Percentiles rank a stretch among this genome's conserved stretches.
Evolutionary conservation across 2,797 vertebrate genomes (phyloP).

Genomic region (Tolypeutes matacus): DNA sequence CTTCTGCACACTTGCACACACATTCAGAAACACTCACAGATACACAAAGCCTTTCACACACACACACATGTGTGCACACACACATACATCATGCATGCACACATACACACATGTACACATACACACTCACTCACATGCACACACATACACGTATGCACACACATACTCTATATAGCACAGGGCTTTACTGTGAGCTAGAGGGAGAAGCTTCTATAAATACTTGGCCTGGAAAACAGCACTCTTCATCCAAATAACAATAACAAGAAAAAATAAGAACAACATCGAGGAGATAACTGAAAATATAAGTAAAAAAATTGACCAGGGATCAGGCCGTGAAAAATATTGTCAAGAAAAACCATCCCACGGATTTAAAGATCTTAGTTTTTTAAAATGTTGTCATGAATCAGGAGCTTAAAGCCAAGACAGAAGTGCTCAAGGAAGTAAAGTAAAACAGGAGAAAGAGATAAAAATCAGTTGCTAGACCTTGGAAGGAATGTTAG

Average conservation of each 20-base stretch:
- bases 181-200: not conserved
- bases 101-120: not conserved
- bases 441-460: not conserved
- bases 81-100: not conserved
- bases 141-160: not conserved
- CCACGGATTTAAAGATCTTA: not conserved
- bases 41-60: no score
- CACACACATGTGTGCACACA: not conserved
- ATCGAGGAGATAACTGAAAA: not conserved
- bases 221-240: not conserved
- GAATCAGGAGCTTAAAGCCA: not conserved
- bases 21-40: not conserved
- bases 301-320: not conserved
- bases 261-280: not conserved
- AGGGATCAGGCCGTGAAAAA: not conserved
- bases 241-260: not conserved
- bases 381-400: not conserved
- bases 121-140: not conserved
- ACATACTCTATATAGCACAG: no score
- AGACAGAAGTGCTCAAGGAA: not conserved
- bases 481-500: not conserved
- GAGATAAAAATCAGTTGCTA: not conserved
- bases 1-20: no score
- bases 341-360: not conserved
- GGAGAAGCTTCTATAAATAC: not conserved